These are phyloP conservation scores for Eretmodus cyanostictus DNA, from an alignment of 2,113 vertebrate genomes.

Conservation along the genomic window DNA sequence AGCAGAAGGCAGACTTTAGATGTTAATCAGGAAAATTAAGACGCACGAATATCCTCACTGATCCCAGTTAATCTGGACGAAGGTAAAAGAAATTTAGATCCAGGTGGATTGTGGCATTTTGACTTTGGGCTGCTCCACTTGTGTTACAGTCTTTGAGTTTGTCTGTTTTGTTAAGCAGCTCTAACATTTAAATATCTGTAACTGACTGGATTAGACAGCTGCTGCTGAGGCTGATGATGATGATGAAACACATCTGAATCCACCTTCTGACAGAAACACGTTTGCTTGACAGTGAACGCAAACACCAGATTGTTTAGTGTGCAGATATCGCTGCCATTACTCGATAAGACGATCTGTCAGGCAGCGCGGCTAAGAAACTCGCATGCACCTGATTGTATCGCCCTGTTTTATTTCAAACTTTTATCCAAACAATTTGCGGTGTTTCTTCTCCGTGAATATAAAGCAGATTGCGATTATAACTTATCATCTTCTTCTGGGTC, in stretches of 20 bases:
- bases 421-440: neutral
- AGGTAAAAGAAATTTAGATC: neutral
- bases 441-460: neutral
- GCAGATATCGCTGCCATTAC: neutral
- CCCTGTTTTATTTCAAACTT: neutral
- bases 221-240: fast-evolving
- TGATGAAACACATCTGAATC: neutral
- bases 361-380: neutral
- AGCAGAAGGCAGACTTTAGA: neutral
- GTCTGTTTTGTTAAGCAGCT: neutral
- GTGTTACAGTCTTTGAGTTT: neutral
- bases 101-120: neutral
- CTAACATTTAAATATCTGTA: neutral
- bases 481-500: neutral
- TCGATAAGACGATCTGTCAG: neutral
- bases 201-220: neutral
- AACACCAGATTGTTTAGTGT: neutral
- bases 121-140: neutral
- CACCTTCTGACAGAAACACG: neutral
- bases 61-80: neutral
- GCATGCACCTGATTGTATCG: neutral
- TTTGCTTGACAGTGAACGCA: neutral
- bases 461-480: neutral
- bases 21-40: neutral
- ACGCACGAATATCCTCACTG: neutral